Conservation (phyloP, 2,113 vertebrate species). For the Daphoenositta chrysoptera region DNA sequence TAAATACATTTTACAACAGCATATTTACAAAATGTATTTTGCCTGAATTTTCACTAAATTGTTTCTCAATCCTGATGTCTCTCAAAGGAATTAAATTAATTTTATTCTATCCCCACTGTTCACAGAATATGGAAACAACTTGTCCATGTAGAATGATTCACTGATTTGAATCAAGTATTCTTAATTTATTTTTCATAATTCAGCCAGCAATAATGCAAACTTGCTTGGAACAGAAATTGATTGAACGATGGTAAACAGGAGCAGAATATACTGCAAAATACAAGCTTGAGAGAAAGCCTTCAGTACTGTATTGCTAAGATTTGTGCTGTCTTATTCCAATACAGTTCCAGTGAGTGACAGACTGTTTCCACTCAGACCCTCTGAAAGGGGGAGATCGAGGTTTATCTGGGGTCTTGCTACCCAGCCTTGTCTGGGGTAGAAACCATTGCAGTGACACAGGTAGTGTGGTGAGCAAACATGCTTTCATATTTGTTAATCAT, state of each 20-base stretch:
- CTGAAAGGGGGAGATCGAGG: not conserved
- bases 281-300: not conserved
- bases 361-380: not conserved
- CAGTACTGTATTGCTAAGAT: not conserved
- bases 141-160: slow-evolving; percentile 19
- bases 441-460: not conserved
- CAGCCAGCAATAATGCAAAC: slow-evolving; percentile 15
- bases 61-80: not conserved
- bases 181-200: slow-evolving; percentile 22
- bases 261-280: not conserved
- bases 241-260: not conserved
- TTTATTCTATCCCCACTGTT: not conserved
- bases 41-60: not conserved
- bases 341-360: rapidly evolving
- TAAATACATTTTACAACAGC: not conserved
- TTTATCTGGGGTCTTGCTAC: too few species aligned
- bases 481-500: not conserved
- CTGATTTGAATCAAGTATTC: slow-evolving; percentile 15
- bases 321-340: not conserved
- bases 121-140: not conserved
- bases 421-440: too few species aligned
- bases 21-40: not conserved
- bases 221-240: not conserved
- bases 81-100: slow-evolving; percentile 13
- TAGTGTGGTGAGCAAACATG: not conserved